Evolutionary conservation across 2,797 vertebrate genomes (phyloP), one percentile per base, ranked within the genome.

Genomic region (Mallotus villosus): DNA sequence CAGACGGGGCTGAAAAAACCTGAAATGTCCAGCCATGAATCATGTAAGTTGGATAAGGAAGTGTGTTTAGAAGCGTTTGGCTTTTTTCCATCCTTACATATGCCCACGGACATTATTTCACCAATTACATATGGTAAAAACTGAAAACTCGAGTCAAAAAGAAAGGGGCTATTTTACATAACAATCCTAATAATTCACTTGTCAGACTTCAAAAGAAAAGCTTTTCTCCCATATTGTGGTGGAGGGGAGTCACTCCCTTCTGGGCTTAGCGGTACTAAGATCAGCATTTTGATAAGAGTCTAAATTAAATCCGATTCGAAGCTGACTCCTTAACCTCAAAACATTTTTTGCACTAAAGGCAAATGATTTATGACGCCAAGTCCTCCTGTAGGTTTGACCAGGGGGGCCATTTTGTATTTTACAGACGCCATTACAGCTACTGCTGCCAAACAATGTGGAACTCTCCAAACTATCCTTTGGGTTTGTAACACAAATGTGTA

Each of bases 181-280:
- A 57, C 65, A 71, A 68, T 29, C 64, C 74, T 29, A 66, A 76
- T 63, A 82, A 86, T 82, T 71, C 82, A 77, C 79, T 86, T 81
- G 86, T 87, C 87, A 70, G 75, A 90, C 88, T 87, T 91, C 82
- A 91, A 90, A 89, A 85, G 73, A 62, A 68, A 84, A 80, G 74
- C 74, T 85, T 88, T 80, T 87, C 37, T 41, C 37, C 11, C 37
- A 11, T 12, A 2, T 12, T 41, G 37, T 12, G 37, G 37, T 11
- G 11, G 37, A 12, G 37, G 11, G 8, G 34, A 41, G 58, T 76
- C 74, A 67, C 74, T 79, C 74, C 71, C 57, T 41, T 12, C 37
- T 34, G 32, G 32, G 32, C 32, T 12, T 59, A 75, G 71, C 66
- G 71, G 76, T 59, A 58, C 77, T 55, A 70, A 27, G 58, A 25